Conservation (phyloP, 2,113 vertebrate species). For the Hepsetus odoe region DNA sequence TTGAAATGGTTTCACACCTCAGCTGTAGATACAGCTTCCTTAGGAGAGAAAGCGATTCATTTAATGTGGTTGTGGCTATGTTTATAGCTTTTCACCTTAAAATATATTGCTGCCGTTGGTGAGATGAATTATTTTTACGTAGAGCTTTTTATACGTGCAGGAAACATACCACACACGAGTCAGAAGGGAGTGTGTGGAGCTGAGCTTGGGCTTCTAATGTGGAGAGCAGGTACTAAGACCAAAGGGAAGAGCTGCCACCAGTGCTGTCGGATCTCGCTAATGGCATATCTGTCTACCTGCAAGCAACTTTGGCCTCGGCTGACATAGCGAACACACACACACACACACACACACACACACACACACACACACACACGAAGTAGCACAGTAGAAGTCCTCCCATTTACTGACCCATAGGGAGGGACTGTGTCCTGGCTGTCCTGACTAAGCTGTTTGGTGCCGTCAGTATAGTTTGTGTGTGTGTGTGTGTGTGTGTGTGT, state of each 20-base stretch:
- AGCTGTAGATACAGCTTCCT: neutral
- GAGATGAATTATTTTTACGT: too few species aligned
- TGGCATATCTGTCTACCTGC: conserved; percentile 1
- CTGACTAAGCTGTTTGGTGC: conserved; percentile 22
- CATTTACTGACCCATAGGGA: neutral
- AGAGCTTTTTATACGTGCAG: too few species aligned
- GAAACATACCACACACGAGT: too few species aligned
- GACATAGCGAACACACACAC: neutral
- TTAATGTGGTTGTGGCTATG: too few species aligned
- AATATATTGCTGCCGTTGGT: too few species aligned
- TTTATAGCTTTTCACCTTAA: too few species aligned
- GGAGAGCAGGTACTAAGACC: neutral
- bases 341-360: neutral
- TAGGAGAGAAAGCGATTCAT: too few species aligned
- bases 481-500: conserved; percentile 25
- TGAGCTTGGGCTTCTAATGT: neutral
- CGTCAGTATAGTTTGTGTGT: conserved; percentile 7
- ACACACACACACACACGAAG: neutral
- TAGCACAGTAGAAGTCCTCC: neutral
- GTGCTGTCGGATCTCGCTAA: neutral
- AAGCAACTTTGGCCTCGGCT: conserved; percentile 9
- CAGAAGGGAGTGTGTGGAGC: neutral
- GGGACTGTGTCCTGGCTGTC: conserved; percentile 10
- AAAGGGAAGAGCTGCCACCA: neutral
- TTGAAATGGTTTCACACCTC: too few species aligned